Evolutionary conservation across 2,113 vertebrate genomes (phyloP).

Genomic region (Ardeotis arabs): DNA sequence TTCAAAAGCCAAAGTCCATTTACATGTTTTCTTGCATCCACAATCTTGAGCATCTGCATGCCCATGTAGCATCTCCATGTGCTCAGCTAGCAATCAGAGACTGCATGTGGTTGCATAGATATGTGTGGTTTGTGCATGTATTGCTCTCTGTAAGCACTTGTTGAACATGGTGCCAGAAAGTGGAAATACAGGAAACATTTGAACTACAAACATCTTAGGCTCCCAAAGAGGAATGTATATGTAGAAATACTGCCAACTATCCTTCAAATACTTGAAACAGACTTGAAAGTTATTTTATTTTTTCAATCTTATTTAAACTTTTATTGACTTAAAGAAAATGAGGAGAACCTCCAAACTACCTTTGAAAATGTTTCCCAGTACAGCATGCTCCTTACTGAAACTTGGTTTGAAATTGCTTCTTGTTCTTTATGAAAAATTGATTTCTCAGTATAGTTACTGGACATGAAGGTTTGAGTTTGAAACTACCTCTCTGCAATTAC

Average conservation of each 20-base stretch:
- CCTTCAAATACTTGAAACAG: background rate
- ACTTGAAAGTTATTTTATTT: background rate
- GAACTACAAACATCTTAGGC: background rate
- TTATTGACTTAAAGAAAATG: background rate
- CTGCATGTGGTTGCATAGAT: background rate
- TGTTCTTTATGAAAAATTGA: background rate
- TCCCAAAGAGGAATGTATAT: background rate
- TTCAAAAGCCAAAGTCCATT: background rate
- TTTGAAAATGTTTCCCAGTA: background rate
- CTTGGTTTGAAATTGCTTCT: background rate
- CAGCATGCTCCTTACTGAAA: background rate
- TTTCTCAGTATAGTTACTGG: background rate
- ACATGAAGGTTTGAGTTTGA: background rate
- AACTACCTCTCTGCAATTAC: background rate
- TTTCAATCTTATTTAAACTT: background rate
- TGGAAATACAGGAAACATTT: background rate
- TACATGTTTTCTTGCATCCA: background rate
- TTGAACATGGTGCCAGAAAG: background rate
- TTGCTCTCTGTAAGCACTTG: background rate
- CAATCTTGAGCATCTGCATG: background rate
- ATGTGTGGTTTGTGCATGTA: fast-evolving
- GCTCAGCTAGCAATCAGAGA: fast-evolving
- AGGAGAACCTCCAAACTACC: background rate
- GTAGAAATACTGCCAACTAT: background rate
- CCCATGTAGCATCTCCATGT: fast-evolving